Conservation (phyloP, 37 sponge, comb jelly and placozoan species). For the Cliona cf. orientalis region DNA sequence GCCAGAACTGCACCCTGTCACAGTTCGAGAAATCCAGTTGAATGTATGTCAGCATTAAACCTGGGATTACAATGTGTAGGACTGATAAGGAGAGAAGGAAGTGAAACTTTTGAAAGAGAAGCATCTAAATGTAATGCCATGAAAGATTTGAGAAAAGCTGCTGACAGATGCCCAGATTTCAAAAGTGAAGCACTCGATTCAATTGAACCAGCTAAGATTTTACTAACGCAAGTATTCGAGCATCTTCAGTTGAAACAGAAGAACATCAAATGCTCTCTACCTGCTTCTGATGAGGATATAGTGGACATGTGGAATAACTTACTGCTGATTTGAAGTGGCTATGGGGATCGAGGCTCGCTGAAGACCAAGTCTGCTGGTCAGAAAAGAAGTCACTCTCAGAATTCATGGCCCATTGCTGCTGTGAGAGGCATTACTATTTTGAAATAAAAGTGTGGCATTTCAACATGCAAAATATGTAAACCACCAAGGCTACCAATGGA, state of each 20-base stretch:
- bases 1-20: constrained; percentile 31
- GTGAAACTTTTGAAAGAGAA: constrained; percentile 11
- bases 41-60: constrained; percentile 36
- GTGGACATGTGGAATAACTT: constrained; percentile 15
- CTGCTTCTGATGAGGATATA: constrained; percentile 9
- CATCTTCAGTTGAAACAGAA: constrained; percentile 15
- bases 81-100: constrained; percentile 1
- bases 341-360: not conserved
- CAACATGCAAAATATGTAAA: constrained; percentile 5
- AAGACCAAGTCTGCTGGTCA: not conserved
- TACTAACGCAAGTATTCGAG: not conserved
- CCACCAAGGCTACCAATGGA: constrained; percentile 13
- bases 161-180: not conserved
- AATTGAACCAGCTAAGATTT: constrained; percentile 3
- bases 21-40: constrained; percentile 22
- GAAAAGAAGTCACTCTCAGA: not conserved
- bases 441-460: constrained; percentile 23
- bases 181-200: constrained; percentile 4
- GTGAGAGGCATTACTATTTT: constrained; percentile 29
- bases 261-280: not conserved
- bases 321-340: not conserved
- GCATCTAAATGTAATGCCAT: constrained; percentile 34
- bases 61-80: constrained; percentile 22
- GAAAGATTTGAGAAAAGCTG: not conserved
- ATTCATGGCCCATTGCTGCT: constrained; percentile 34